These are phyloP conservation scores for Dascillus cervinus DNA, from an alignment of 2,888 invertebrate genomes.

Conservation along the genomic window DNA sequence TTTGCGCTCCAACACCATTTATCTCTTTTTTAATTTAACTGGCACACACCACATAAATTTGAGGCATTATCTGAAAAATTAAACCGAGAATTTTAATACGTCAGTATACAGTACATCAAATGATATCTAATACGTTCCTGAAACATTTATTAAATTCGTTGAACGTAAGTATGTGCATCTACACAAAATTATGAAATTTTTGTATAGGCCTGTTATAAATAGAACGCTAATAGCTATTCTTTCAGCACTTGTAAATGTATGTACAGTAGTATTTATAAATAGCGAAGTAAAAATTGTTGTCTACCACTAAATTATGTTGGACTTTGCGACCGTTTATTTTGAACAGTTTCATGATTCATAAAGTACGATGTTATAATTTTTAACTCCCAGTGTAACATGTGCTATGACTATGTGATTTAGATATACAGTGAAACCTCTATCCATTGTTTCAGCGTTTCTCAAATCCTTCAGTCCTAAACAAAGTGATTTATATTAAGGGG, in stretches of 20 bases:
- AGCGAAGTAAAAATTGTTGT: constrained; percentile 12
- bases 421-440: too few relatives aligned
- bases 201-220: constrained; percentile 18
- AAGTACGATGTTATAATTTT: too few relatives aligned
- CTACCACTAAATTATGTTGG: constrained; percentile 18
- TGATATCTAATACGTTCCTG: too few relatives aligned
- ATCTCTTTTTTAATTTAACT: too few relatives aligned
- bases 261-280: constrained; percentile 25
- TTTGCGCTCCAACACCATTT: too few relatives aligned
- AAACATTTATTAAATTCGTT: constrained; percentile 12
- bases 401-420: too few relatives aligned
- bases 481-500: neutral
- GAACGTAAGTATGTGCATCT: constrained; percentile 14
- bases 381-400: too few relatives aligned
- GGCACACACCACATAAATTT: too few relatives aligned
- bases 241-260: constrained; percentile 19
- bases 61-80: too few relatives aligned
- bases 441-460: too few relatives aligned
- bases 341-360: neutral
- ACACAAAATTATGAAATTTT: constrained; percentile 22
- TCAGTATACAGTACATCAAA: too few relatives aligned
- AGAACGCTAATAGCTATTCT: constrained; percentile 26
- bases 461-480: neutral
- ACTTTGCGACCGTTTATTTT: neutral
- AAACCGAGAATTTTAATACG: too few relatives aligned